Evolutionary conservation across 2,888 invertebrate genomes (phyloP), one percentile per base, ranked within the genome.

Genomic region (Acleris emargana): DNA sequence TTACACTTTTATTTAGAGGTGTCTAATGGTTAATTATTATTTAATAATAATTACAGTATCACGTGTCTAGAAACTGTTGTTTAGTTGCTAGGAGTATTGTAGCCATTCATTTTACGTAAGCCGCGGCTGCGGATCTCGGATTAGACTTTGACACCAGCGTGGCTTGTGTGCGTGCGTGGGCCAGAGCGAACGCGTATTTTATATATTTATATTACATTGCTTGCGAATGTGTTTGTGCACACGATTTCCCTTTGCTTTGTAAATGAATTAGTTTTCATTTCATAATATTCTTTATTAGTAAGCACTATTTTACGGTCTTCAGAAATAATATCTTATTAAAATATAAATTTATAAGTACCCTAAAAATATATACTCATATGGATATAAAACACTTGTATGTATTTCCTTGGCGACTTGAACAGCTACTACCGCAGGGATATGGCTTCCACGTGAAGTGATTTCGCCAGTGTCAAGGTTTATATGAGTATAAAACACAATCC

Each of bases 61-160:
- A 16, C 22, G 13, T 51, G 47, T 49, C 22, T 38, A 59, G 22
- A 22, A 25, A 58, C 66, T 53, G 28, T 49, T 64, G 20, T 43
- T 43, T 53, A 62, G 25, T 47, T 43, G 11, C 59, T 55, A 42
- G 62, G 6, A 45, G 49, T 64, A 32, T 55, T 61, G 62, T 25
- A 62, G 66, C 68, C 68, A 58, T 66, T 57, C 49, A 51, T 57
- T 76, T 73, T 75, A 76, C 73, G 75, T 80, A 76, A 78, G 80
- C 73, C 71, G 66, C 67, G 58, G 69, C 68, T 68, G 67, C 71
- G 73, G 74, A 70, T 74, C 77, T 77, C 73, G 70, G 82, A 81
- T 87, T 90, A 89, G 90, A 91, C 90, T 91, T 90, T 90, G 91
- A 89, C 89, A 89, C 89, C 83, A 78, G 77, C 76, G 73, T 67